These are phyloP conservation scores for Forbesichthys papilliferus DNA, from an alignment of 2,113 vertebrate species.

Conservation along the genomic window DNA sequence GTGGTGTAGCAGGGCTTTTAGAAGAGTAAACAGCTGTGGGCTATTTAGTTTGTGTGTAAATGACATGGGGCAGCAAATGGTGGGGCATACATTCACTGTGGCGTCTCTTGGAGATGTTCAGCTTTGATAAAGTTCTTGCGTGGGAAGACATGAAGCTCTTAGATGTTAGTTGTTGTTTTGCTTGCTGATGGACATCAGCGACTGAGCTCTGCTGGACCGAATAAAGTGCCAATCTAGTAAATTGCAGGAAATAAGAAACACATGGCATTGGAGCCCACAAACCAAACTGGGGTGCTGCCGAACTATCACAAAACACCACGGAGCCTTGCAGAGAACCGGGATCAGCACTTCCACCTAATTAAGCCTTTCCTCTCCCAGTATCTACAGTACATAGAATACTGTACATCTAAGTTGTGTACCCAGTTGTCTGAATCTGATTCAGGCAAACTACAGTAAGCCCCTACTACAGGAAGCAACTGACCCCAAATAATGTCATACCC, in stretches of 20 bases:
- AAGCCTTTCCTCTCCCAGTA: conserved; percentile 39
- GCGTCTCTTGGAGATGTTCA: conserved; percentile 3
- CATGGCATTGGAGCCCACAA: conserved; percentile 40
- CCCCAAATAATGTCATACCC: conserved; percentile 9
- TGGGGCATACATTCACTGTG: conserved; percentile 10
- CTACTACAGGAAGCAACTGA: conserved; percentile 12
- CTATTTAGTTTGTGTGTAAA: conserved; percentile 17
- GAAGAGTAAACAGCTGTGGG: conserved; percentile 33
- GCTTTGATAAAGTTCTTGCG: conserved; percentile 2
- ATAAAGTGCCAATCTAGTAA: conserved; percentile 47
- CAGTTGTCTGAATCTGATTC: too few species aligned
- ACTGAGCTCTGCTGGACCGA: conserved; percentile 21
- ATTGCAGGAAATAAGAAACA: conserved; percentile 57
- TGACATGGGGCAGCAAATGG: neutral
- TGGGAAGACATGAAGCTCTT: conserved; percentile 22
- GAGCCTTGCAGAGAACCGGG: conserved; percentile 18
- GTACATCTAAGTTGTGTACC: conserved; percentile 1
- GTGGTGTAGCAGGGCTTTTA: conserved; percentile 3
- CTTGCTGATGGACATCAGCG: conserved; percentile 37
- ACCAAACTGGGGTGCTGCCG: conserved; percentile 27
- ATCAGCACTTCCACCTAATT: conserved; percentile 49
- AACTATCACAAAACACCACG: conserved; percentile 42
- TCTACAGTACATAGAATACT: conserved; percentile 1
- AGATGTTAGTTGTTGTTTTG: conserved; percentile 48
- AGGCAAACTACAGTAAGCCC: neutral